Conservation (phyloP, 2,888 invertebrate genomes). For the Toxonevra muliebris region DNA sequence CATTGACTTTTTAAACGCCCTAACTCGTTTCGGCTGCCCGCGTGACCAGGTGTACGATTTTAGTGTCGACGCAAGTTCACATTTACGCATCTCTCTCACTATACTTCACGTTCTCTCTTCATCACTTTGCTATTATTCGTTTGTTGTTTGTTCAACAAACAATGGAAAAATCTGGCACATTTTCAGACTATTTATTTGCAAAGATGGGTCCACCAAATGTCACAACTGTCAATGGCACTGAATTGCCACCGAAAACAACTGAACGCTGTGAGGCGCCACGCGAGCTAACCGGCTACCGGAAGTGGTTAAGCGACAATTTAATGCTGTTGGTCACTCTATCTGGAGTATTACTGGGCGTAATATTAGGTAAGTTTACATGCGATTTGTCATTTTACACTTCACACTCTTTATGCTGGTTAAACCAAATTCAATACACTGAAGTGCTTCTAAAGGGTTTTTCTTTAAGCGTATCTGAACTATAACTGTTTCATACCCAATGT, state of each 20-base stretch:
- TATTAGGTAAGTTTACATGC: conserved; percentile 70
- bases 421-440: no score
- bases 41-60: no score
- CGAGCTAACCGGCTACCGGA: conserved; percentile 73
- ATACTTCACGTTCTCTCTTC: conserved; percentile 24
- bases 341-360: conserved; percentile 80
- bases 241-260: conserved; percentile 69
- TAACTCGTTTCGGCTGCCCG: no score
- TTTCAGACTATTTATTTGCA: conserved; percentile 83
- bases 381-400: no score
- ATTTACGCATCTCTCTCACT: not conserved
- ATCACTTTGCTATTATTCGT: conserved; percentile 23
- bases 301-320: conserved; percentile 79
- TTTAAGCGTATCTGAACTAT: no score
- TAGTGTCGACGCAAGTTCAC: no score
- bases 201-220: conserved; percentile 78
- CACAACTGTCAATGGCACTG: conserved; percentile 62
- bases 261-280: conserved; percentile 72
- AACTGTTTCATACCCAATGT: no score
- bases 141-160: conserved; percentile 44
- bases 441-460: no score
- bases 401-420: no score
- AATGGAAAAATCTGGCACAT: conserved; percentile 74
- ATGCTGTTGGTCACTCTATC: conserved; percentile 81
- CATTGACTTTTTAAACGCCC: no score